phyloP scores from a whole-genome alignment of 1,140 invertebrate genomes.

The Orchesella cincta region DNA sequence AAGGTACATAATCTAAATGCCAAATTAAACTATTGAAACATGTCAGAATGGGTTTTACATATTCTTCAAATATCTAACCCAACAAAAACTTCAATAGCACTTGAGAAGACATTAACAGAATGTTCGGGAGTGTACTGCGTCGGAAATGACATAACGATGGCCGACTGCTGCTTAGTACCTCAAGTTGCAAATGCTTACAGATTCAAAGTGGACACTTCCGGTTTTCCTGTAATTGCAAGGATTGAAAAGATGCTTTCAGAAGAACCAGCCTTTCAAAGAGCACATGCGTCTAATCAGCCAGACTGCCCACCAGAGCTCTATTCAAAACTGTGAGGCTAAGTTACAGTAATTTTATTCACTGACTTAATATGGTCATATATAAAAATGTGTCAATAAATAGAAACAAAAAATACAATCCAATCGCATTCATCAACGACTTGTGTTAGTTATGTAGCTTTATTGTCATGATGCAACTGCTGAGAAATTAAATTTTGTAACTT shows the following conservation, averaged over 20 bases:
- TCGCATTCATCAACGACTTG: too few relatives aligned
- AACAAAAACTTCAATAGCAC: constrained; percentile 60
- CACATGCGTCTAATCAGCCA: constrained; percentile 84
- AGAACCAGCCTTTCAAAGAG: constrained; percentile 82
- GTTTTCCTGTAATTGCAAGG: constrained; percentile 83
- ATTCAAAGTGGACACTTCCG: constrained; percentile 86
- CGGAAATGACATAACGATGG: constrained; percentile 88
- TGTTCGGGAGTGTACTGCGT: constrained; percentile 91
- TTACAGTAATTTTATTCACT: too few relatives aligned
- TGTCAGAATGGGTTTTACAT: neutral
- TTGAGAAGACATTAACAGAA: constrained; percentile 81
- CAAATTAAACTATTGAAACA: constrained; percentile 6
- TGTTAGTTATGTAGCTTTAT: constrained; percentile 18
- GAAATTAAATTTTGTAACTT: constrained; percentile 2
- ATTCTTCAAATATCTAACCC: neutral
- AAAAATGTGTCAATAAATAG: neutral
- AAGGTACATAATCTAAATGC: constrained; percentile 57
- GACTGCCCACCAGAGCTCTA: constrained; percentile 70
- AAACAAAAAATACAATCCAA: neutral
- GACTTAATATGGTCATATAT: neutral
- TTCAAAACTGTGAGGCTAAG: constrained; percentile 41
- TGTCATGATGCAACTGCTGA: constrained; percentile 26
- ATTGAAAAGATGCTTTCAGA: constrained; percentile 71
- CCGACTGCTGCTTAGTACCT: constrained; percentile 92
- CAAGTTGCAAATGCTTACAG: constrained; percentile 88